These are phyloP conservation scores for Euplagia quadripunctaria DNA, from an alignment of 2,888 invertebrate species.

Conservation along the genomic window DNA sequence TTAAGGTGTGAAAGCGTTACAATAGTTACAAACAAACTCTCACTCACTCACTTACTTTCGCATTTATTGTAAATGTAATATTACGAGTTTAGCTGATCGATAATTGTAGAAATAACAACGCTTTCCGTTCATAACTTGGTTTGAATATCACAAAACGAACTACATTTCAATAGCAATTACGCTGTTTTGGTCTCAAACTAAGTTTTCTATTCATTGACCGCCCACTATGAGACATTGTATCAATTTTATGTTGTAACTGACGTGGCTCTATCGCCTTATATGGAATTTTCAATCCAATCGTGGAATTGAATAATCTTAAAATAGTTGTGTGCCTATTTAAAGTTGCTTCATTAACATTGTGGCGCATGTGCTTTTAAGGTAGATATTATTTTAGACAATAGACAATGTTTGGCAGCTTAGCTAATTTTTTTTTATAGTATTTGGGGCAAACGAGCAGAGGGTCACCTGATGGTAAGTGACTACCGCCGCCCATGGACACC, in stretches of 20 bases:
- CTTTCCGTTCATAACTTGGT: constrained; percentile 26
- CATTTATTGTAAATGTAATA: too few species aligned
- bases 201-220: constrained; percentile 46
- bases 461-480: too few species aligned
- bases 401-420: not conserved
- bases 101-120: constrained; percentile 6
- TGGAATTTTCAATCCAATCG: constrained; percentile 15
- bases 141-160: constrained; percentile 24
- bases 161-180: constrained; percentile 53
- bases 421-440: too few species aligned
- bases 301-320: constrained; percentile 11
- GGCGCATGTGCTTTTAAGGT: not conserved
- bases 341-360: not conserved
- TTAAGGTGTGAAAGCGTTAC: too few species aligned
- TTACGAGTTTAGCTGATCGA: too few species aligned
- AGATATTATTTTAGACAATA: not conserved
- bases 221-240: constrained; percentile 37
- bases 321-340: not conserved
- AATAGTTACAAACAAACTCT: too few species aligned
- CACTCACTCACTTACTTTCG: too few species aligned
- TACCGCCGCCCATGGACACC: too few species aligned
- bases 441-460: too few species aligned
- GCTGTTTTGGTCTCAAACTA: constrained; percentile 39
- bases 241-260: constrained; percentile 18
- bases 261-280: constrained; percentile 13